A percentile compares a stretch with the other conserved stretches of the same genome.
phyloP scores from a whole-genome alignment of 2,113 vertebrate genomes.

The Lepus timidus region DNA sequence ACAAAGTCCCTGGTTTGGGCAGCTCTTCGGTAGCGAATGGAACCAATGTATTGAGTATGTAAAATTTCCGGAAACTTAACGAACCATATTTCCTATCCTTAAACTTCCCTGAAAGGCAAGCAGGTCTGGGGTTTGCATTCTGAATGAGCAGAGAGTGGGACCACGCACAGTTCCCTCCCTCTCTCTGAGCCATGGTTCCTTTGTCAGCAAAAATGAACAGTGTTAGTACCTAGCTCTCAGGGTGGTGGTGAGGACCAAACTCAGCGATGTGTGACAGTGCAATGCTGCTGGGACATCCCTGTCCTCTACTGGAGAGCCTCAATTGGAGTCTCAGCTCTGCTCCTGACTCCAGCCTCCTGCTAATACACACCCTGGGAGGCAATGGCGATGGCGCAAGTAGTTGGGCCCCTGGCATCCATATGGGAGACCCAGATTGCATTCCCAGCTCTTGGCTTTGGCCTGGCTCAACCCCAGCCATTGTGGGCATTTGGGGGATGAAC shows the following conservation, averaged over 20 bases:
- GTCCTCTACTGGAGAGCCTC: no score
- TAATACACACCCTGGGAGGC: no score
- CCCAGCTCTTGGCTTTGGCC: no score
- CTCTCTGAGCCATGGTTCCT: not conserved
- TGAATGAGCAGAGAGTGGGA: not conserved
- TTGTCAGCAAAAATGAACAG: not conserved
- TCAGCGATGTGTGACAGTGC: not conserved
- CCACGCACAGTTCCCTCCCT: not conserved
- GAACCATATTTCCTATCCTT: not conserved
- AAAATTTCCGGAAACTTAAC: not conserved
- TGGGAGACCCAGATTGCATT: no score
- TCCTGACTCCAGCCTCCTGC: no score
- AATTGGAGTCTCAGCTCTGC: no score
- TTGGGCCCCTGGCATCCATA: no score
- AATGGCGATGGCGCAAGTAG: no score
- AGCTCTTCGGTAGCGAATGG: not conserved
- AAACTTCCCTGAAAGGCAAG: slow-evolving; percentile 19
- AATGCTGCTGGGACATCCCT: not conserved
- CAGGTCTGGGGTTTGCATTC: not conserved
- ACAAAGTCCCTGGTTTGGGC: not conserved
- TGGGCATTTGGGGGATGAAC: no score
- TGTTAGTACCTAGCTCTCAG: not conserved
- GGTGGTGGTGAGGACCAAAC: not conserved
- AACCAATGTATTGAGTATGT: not conserved
- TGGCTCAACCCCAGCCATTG: no score